Percentiles rank a stretch among this genome's conserved stretches.
Conservation (phyloP, 2,797 vertebrate genomes). For the Neoniphon sammara region DNA sequence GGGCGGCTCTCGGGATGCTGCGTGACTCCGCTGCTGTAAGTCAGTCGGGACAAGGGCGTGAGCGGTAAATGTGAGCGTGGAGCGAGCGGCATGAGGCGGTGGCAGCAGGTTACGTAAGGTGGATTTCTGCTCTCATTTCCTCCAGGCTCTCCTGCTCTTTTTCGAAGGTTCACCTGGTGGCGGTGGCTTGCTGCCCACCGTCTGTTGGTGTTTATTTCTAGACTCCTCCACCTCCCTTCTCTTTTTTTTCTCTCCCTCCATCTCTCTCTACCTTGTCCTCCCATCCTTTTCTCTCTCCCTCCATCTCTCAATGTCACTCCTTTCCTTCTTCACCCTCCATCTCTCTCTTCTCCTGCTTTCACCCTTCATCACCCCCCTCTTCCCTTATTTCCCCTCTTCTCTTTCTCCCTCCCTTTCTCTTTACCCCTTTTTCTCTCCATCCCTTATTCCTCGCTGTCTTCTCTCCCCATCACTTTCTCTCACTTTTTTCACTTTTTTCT, state of each 20-base stretch:
- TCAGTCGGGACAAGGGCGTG: too few species aligned
- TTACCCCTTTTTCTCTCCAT: not conserved
- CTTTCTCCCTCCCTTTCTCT: conserved; percentile 15
- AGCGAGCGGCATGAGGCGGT: conserved; percentile 25
- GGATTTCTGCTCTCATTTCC: conserved; percentile 69
- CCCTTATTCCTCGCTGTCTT: too few species aligned
- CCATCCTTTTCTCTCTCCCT: conserved; percentile 6
- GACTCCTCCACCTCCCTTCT: conserved; percentile 68
- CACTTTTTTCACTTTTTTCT: not conserved
- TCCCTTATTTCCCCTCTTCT: not conserved
- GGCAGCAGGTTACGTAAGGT: conserved; percentile 53
- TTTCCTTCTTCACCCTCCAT: not conserved
- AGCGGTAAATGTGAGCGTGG: conserved; percentile 44
- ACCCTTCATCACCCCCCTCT: not conserved
- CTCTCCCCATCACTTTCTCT: not conserved
- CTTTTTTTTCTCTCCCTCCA: conserved; percentile 35
- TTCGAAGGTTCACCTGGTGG: conserved; percentile 80
- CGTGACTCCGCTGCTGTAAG: too few species aligned
- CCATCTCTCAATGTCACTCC: not conserved
- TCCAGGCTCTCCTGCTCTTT: conserved; percentile 72
- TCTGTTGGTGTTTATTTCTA: conserved; percentile 84
- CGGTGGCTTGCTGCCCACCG: conserved; percentile 81
- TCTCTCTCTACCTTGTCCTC: conserved; percentile 3
- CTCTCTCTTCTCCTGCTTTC: not conserved
- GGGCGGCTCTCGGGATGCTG: too few species aligned